Evolutionary conservation across 2,888 invertebrate genomes (phyloP), one percentile per base, ranked within the genome.

Genomic region (Dynastes maya): DNA sequence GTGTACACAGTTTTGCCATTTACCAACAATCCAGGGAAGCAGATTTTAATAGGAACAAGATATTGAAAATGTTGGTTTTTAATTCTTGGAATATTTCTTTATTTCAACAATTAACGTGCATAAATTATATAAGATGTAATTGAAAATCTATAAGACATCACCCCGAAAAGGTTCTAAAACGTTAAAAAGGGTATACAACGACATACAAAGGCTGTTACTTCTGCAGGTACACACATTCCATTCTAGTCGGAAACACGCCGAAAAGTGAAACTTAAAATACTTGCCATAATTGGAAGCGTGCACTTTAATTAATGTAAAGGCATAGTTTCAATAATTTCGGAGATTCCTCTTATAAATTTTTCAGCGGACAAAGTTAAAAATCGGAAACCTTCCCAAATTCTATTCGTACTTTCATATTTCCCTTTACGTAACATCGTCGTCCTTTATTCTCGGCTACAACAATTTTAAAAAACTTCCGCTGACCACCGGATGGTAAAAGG

Each of bases 401-500:
- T 61, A 72, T 40, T 72, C 53, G 16, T 40, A 40, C 58, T 72
- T 72, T 22, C 61, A 40, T 58, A 72, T 58, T 61, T 72, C 58
- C 45, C 72, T 72, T 72, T 72, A 22, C 4, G n/a, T n/a, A n/a
- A 53, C 68, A 27, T 45, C 49, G n/a, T 70, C 55, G 61, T 61
- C 72, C 61, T 68, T 68, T 68, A 49, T 61, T 61, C 58, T 6
- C 32, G 27, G 13, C 61, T 37, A 22, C 55, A 71, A 37, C 71
- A 58, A 58, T 71, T 71, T 71, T 37, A 40, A 72, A 71, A 72
- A 72, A 72, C 72, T 72, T 72, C 58, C 45, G 37, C 72, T 86
- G 86, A 86, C 86, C 86, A 85, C 84, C 84, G 85, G 86, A 83
- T 45, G 87, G 87, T 85, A 77, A 75, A 76, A 79, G 79, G 81